phyloP scores from a whole-genome alignment of 2,113 vertebrate genomes.

The Abramis brama region DNA sequence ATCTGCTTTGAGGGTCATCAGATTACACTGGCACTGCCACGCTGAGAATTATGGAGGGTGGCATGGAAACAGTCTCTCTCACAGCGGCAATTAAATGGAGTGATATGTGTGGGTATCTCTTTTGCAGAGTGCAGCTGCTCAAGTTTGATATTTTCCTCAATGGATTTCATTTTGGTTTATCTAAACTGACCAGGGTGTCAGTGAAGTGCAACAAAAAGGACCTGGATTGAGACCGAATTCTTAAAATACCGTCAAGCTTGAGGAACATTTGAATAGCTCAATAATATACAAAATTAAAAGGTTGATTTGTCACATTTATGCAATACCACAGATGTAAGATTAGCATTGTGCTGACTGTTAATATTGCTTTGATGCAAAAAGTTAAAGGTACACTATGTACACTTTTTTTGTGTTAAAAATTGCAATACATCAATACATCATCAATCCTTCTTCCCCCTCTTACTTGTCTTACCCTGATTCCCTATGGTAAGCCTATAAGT shows the following conservation, averaged over 20 bases:
- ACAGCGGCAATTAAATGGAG: constrained; percentile 49
- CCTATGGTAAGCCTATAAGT: too few species aligned
- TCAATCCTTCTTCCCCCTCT: too few species aligned
- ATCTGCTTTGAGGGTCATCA: constrained; percentile 47
- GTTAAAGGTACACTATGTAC: background rate
- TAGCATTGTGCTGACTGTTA: background rate
- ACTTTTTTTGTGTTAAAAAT: too few species aligned
- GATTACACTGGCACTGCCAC: constrained; percentile 42
- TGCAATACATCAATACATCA: too few species aligned
- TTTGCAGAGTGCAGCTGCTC: constrained; percentile 55
- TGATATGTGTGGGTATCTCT: constrained; percentile 45
- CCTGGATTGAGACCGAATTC: constrained; percentile 42
- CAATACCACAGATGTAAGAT: background rate
- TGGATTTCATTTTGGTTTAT: constrained; percentile 42
- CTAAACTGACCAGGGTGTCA: constrained; percentile 22
- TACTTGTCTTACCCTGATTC: too few species aligned
- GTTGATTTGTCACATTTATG: background rate
- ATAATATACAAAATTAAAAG: background rate
- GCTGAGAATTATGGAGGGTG: constrained; percentile 36
- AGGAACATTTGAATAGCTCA: constrained; percentile 10
- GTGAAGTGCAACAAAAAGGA: constrained; percentile 33
- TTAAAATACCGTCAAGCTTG: constrained; percentile 38
- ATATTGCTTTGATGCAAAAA: background rate
- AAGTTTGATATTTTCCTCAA: constrained; percentile 58
- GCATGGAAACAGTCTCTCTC: constrained; percentile 52